These are phyloP conservation scores for Melanostoma mellinum DNA, from an alignment of 2,888 invertebrate genomes.

Conservation along the genomic window DNA sequence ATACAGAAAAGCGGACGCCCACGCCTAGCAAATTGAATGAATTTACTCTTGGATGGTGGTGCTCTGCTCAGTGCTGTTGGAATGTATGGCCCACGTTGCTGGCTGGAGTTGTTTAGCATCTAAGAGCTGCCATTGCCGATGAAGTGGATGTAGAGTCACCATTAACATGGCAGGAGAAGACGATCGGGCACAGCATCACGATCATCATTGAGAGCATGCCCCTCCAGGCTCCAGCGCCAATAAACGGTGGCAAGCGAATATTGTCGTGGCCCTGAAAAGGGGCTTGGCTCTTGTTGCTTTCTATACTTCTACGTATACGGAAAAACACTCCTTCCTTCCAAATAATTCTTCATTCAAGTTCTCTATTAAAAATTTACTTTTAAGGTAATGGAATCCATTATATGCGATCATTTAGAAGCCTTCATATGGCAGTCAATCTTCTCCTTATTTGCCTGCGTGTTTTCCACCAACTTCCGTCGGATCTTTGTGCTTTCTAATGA, in stretches of 20 bases:
- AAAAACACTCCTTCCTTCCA: slow-evolving; percentile 45
- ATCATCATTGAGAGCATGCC: slow-evolving; percentile 43
- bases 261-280: slow-evolving; percentile 69
- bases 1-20: slow-evolving; percentile 69
- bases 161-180: slow-evolving; percentile 65
- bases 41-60: slow-evolving; percentile 39
- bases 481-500: slow-evolving; percentile 42
- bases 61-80: slow-evolving; percentile 57
- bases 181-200: slow-evolving; percentile 47
- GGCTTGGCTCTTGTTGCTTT: slow-evolving; percentile 55
- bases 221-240: slow-evolving; percentile 40
- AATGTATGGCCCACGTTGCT: slow-evolving; percentile 70
- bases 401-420: slow-evolving; percentile 2
- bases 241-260: slow-evolving; percentile 67
- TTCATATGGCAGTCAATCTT: neutral
- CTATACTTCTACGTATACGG: slow-evolving; percentile 26
- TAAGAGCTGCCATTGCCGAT: slow-evolving; percentile 67
- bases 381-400: slow-evolving; percentile 3
- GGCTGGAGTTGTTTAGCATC: slow-evolving; percentile 55
- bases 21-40: slow-evolving; percentile 73
- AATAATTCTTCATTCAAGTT: slow-evolving; percentile 39
- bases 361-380: slow-evolving; percentile 27
- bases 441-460: neutral
- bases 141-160: slow-evolving; percentile 68
- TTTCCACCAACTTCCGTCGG: slow-evolving; percentile 46